These are phyloP conservation scores for Neocrepidodera transversa DNA, from an alignment of 2,888 invertebrate species.

Conservation along the genomic window DNA sequence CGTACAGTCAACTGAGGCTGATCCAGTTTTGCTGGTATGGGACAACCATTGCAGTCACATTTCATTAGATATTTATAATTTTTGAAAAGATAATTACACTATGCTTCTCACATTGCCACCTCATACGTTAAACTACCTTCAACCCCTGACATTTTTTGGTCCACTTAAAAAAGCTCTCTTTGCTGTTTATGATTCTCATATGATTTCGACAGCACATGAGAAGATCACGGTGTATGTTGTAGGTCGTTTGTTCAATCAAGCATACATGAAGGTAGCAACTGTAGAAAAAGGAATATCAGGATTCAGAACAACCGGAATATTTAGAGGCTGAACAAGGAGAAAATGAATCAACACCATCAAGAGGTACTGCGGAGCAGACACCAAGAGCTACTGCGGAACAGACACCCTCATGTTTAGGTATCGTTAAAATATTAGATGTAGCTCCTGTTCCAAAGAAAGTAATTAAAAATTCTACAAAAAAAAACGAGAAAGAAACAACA, in stretches of 20 bases:
- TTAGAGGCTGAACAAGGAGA: no score
- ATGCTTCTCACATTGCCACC: background rate
- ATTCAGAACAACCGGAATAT: no score
- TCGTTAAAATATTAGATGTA: no score
- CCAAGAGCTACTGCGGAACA: background rate
- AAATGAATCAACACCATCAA: no score
- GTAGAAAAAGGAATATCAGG: no score
- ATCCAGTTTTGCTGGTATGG: background rate
- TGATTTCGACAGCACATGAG: conserved; percentile 8
- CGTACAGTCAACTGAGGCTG: background rate
- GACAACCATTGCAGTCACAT: background rate
- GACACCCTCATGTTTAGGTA: no score
- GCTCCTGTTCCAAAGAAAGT: no score
- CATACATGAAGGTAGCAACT: conserved; percentile 7
- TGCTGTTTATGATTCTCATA: background rate
- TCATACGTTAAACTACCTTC: background rate
- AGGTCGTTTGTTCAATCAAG: conserved; percentile 2
- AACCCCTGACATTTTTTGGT: background rate
- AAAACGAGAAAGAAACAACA: no score
- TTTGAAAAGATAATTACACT: background rate
- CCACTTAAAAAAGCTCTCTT: background rate
- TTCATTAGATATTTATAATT: background rate
- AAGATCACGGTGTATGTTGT: conserved; percentile 7
- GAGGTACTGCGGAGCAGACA: no score
- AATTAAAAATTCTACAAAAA: no score